Percentiles rank a stretch among this genome's conserved stretches.
These are phyloP conservation scores for Streblospio benedicti DNA, from an alignment of 1,140 invertebrate species.

Conservation along the genomic window DNA sequence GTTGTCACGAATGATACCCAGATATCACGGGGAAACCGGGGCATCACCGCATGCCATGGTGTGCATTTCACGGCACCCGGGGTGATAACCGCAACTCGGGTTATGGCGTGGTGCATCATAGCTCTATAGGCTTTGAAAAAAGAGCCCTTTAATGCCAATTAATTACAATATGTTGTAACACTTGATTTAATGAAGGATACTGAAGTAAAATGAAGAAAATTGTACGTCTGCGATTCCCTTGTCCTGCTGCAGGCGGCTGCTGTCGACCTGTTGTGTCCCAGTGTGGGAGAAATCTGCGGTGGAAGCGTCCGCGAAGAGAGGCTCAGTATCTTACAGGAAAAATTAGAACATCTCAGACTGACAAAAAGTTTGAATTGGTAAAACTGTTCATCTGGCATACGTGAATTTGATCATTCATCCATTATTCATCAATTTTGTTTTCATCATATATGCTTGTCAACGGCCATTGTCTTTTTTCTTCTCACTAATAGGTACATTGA, in stretches of 20 bases:
- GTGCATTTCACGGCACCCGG: too few relatives aligned
- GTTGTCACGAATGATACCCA: too few relatives aligned
- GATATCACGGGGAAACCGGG: too few relatives aligned
- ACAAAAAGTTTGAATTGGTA: constrained; percentile 60
- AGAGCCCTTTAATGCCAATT: too few relatives aligned
- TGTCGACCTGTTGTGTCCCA: constrained; percentile 77
- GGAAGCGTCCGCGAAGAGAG: constrained; percentile 84
- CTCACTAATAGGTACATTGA: constrained; percentile 66
- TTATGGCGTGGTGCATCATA: too few relatives aligned
- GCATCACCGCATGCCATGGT: too few relatives aligned
- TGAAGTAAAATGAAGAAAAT: neutral
- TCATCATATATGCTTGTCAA: neutral
- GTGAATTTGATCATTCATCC: constrained; percentile 6
- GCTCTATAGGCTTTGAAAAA: too few relatives aligned
- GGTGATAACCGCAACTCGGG: too few relatives aligned
- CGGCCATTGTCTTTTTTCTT: neutral
- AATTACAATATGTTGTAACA: neutral
- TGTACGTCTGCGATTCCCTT: neutral
- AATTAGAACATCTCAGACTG: constrained; percentile 33
- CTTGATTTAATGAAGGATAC: neutral
- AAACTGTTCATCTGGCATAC: constrained; percentile 14
- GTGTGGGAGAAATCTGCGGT: constrained; percentile 84
- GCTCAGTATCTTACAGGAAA: constrained; percentile 55
- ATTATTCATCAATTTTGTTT: neutral
- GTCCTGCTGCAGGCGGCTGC: constrained; percentile 57